Evolutionary conservation across 1,140 invertebrate species (phyloP), one percentile per base, ranked within the genome.

Genomic region (Calosoma granatense): DNA sequence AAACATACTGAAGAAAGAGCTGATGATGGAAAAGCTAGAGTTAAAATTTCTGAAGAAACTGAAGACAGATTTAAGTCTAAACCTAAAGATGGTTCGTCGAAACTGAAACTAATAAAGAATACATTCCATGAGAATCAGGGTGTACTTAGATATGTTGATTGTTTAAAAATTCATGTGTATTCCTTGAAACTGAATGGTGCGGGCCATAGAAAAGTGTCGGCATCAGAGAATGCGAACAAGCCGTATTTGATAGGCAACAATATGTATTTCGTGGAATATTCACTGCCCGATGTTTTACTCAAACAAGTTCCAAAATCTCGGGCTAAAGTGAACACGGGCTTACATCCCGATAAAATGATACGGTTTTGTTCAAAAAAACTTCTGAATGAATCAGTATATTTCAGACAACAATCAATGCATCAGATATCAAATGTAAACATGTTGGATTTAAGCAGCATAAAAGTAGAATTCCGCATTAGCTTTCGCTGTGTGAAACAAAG

Each of bases 211-310:
- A 69, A 66, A 60, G 58, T 67, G 0, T 30, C 30, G 20, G 55
- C 39, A 20, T 55, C 43, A 36, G 54, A 39, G 20, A 63, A 60
- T 26, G 39, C 55, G 39, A 62, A 63, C 41, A 30, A 56, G 22
- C 55, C 56, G 51, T 53, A 22, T 22, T 54, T 58, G 22, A 36
- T 63, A 51, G 65, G 51, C 57, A 60, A 67, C 52, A 36, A 36
- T 36, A 69, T 56, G 2, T 70, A 64, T 59, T 70, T 71, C 63
- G 47, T 70, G 39, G 68, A 71, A 59, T 71, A 71, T 63, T 56
- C 57, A 41, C 56, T 70, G 53, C 68, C 69, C 26, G 60, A 64
- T 23, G 51, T 54, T 56, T 60, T 65, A 54, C 55, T 58, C 2
- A 61, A 56, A 22, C 58, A 60, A 39, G 21, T 12, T 20, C 2